These are phyloP conservation scores for Isoperla grammatica DNA, from an alignment of 2,888 invertebrate genomes.

Conservation along the genomic window DNA sequence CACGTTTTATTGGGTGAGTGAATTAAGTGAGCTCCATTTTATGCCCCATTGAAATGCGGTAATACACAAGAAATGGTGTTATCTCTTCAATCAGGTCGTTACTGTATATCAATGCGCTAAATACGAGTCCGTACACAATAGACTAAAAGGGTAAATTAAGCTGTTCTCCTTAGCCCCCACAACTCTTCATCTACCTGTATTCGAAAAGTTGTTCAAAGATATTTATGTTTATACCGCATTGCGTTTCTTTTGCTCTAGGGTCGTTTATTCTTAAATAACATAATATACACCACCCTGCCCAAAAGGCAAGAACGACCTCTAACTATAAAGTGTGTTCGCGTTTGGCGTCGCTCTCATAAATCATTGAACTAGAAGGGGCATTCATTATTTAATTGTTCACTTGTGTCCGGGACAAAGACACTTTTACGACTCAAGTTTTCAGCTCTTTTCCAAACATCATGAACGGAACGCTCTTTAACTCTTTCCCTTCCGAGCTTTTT, in stretches of 20 bases:
- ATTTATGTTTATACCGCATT: neutral
- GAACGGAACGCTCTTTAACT: slow-evolving; percentile 9
- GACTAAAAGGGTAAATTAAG: no score
- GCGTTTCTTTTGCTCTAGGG: no score
- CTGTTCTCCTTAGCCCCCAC: no score
- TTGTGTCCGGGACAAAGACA: slow-evolving; percentile 22
- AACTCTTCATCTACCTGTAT: no score
- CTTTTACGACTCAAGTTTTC: slow-evolving; percentile 20
- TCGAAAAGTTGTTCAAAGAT: no score
- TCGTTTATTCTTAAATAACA: neutral
- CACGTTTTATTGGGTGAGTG: no score
- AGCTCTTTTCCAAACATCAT: slow-evolving; percentile 18
- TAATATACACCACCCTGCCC: neutral
- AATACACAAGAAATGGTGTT: no score
- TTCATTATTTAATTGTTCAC: slow-evolving; percentile 23
- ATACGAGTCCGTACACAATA: no score
- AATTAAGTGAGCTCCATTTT: no score
- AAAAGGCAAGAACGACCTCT: neutral
- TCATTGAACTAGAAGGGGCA: slow-evolving; percentile 13
- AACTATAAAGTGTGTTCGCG: neutral
- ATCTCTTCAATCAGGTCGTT: no score
- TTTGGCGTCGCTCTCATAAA: slow-evolving; percentile 9
- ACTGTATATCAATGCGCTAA: no score
- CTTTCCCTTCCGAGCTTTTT: slow-evolving; percentile 12
- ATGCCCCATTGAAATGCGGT: no score